phyloP scores from a whole-genome alignment of 2,113 vertebrate genomes.

The Pantherophis guttatus region DNA sequence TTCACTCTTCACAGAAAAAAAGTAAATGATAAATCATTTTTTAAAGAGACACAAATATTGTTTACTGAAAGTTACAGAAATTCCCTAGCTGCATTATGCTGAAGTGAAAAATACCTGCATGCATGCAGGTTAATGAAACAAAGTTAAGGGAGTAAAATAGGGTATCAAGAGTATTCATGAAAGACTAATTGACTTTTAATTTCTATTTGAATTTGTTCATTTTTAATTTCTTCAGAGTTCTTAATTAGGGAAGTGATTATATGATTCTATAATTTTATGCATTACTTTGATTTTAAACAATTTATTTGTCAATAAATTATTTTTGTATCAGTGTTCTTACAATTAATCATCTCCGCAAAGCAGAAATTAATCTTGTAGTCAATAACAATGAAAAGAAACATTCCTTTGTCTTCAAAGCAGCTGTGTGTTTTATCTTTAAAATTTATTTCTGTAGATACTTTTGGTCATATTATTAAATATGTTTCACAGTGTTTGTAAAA shows the following conservation, averaged over 20 bases:
- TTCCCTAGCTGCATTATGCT: neutral
- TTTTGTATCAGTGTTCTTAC: constrained; percentile 8
- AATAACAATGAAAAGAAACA: neutral
- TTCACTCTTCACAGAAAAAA: neutral
- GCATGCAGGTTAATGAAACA: neutral
- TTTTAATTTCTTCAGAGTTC: constrained; percentile 4
- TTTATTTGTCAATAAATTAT: constrained; percentile 26
- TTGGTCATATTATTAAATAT: neutral
- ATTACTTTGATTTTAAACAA: constrained; percentile 12
- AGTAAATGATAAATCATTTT: neutral
- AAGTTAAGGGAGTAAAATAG: neutral
- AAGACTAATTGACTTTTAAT: constrained; percentile 1
- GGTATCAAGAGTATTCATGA: neutral
- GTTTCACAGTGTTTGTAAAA: neutral
- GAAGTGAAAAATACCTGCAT: neutral
- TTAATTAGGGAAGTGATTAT: constrained; percentile 13
- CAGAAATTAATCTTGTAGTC: neutral
- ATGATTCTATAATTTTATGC: constrained; percentile 10
- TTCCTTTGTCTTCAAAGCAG: neutral
- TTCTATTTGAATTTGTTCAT: neutral
- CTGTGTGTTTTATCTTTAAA: neutral
- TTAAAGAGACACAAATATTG: neutral
- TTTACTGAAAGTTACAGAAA: neutral
- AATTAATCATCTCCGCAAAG: neutral
- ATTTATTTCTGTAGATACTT: neutral